These are phyloP conservation scores for Hyles lineata DNA, from an alignment of 2,888 invertebrate genomes.

Conservation along the genomic window DNA sequence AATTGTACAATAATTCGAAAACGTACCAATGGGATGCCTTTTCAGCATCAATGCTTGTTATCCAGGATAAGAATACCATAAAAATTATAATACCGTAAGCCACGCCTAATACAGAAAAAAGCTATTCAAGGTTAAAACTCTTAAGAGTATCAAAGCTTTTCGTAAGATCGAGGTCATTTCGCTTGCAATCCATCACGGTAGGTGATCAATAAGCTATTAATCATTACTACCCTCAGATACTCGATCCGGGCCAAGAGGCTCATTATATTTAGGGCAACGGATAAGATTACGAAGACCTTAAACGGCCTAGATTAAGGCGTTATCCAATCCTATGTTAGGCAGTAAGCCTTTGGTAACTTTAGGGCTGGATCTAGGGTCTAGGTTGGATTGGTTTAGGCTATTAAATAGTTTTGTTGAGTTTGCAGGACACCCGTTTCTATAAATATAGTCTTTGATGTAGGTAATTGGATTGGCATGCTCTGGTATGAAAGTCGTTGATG, in stretches of 20 bases:
- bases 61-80: too few relatives aligned
- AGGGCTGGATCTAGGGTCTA: neutral
- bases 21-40: too few relatives aligned
- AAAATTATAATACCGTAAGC: too few relatives aligned
- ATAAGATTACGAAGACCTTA: neutral
- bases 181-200: neutral
- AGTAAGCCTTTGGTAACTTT: neutral
- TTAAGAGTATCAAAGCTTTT: neutral
- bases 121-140: neutral
- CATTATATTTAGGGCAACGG: neutral
- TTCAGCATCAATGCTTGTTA: too few relatives aligned
- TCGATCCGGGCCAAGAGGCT: slow-evolving; percentile 1
- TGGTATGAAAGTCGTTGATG: too few relatives aligned
- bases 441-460: too few relatives aligned
- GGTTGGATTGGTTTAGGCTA: too few relatives aligned
- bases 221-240: neutral
- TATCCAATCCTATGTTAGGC: neutral
- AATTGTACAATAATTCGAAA: too few relatives aligned
- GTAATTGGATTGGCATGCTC: too few relatives aligned
- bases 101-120: neutral
- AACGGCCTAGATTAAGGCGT: neutral
- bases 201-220: neutral
- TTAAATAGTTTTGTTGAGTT: too few relatives aligned
- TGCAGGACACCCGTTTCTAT: too few relatives aligned
- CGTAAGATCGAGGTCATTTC: neutral